Percentiles rank a stretch among this genome's conserved stretches.
Conservation (phyloP, 1,140 invertebrate genomes). For the Neodiprion fabricii region DNA sequence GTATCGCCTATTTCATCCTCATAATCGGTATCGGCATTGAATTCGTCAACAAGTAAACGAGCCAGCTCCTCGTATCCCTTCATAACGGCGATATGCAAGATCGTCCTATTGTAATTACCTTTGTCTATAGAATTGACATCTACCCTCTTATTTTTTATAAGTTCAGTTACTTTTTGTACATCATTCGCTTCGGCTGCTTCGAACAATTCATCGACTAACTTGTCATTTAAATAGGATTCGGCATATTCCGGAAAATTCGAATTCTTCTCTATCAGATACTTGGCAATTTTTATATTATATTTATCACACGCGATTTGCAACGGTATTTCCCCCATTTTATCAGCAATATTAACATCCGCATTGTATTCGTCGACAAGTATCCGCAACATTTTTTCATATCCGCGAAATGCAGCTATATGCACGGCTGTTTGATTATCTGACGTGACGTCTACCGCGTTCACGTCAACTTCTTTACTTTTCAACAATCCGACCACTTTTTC, state of each 20-base stretch:
- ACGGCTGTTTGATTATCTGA: neutral
- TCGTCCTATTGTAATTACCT: conserved; percentile 11
- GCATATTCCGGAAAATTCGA: neutral
- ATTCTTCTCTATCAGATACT: conserved; percentile 6
- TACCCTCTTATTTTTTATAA: conserved; percentile 6
- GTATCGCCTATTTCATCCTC: conserved; percentile 12
- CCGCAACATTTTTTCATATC: neutral
- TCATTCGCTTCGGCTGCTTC: conserved; percentile 1
- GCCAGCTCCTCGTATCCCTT: conserved; percentile 10
- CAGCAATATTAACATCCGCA: neutral
- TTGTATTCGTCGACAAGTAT: conserved; percentile 5
- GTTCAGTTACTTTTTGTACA: neutral
- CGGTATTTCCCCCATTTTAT: neutral
- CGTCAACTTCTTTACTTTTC: neutral
- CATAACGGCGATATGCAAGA: neutral
- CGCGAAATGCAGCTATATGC: neutral
- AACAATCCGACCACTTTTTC: conserved; percentile 3
- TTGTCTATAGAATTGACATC: conserved; percentile 8
- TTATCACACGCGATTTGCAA: neutral
- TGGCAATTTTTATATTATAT: conserved; percentile 11
- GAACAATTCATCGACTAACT: conserved; percentile 10
- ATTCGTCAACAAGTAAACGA: conserved; percentile 4
- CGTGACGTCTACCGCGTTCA: neutral
- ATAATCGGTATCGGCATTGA: neutral
- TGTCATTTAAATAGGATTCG: neutral